Base-by-base conservation (phyloP, 1,140 invertebrate species). In the Drosophila pruinosa region DNA sequence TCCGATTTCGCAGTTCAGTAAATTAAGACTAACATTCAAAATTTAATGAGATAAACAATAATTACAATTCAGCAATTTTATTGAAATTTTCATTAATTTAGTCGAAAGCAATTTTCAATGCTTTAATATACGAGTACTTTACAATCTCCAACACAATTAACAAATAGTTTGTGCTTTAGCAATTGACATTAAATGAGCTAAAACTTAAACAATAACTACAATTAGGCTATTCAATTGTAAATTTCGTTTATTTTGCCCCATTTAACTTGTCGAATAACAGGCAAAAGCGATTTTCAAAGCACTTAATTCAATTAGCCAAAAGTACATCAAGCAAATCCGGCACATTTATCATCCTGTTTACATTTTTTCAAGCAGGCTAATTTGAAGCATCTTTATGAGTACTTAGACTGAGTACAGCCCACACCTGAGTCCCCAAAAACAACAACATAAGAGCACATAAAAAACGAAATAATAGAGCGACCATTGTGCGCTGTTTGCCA, bases 311-410 rank as follows among this genome's bases (percentile, higher is more conserved):
- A 54, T 64, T 56, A 64, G 48, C 24, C 52, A 22, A 48, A 68
- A 50, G 28, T 68, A 81, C 61, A 67, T 41, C 58, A 48, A 80
- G 72, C 50, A 69, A 79, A 80, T 65, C 57, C 59, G 19, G 72
- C 65, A 62, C 67, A 80, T 83, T 73, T 86, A 73, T 80, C 72
- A 50, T 50, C 8, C 14, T 50, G 47, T 65, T 76, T 64, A 41
- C 28, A 19, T 61, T 79, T 72, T 50, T 36, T 48, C 53, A 57
- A 72, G 57, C 48, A 68, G 41, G 47, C 68, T 56, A 85, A 75
- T 83, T 81, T 81, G 57, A 61, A 64, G 76, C 43, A 59, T 48
- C 72, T 79, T 83, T 73, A 59, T 69, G 63, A 52, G 62, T 64
- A 75, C 75, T 72, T 79, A 75, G 36, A 28, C 36, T 39, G 72